Evolutionary conservation across 2,113 vertebrate species (phyloP), one percentile per base, ranked within the genome.

Genomic region (Rhinoderma darwinii): DNA sequence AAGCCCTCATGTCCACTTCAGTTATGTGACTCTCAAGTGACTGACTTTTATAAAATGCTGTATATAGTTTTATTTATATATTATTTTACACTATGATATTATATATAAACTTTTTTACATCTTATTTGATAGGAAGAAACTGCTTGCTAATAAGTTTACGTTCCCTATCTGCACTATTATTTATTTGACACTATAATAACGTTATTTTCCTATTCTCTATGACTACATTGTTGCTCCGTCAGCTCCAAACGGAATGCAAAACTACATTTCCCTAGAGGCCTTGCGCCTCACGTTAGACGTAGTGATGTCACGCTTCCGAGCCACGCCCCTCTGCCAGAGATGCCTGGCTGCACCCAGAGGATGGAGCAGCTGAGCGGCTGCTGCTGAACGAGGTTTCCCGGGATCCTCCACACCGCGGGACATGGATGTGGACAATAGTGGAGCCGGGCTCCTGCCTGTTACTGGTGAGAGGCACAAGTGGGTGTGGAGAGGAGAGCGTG

Each of bases 201-300:
- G 44, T 47, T 47, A 47, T 47, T 47, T 11, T 12, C 9, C 14
- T 47, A 9, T 47, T 8, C 14, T 47, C 14, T 12, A 47, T 11
- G 44, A 8, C 44, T 10, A 47, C 7, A 47, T n/a, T n/a, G n/a
- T n/a, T n/a, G n/a, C n/a, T n/a, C n/a, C n/a, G n/a, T n/a, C n/a
- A n/a, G 44, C 6, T 8, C 44, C 9, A 12, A 47, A 47, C 44
- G 44, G 44, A 12, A 47, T 6, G 5, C 12, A 0, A 88, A 87
- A 93, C 91, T 91, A 73, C 90, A 89, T 0, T 75, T 92, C 91
- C 93, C 91, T 81, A 84, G 3, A 79, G 86, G 83, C 92, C 32
- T 25, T 18, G 88, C 25, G 51, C 51, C 54, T 15, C 39, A 81
- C 70, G 54, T 51, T 17, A 0, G 39, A 56, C 79, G 70, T 25